Evolutionary conservation across 2,113 vertebrate genomes (phyloP).

Genomic region (Atrichornis clamosus): DNA sequence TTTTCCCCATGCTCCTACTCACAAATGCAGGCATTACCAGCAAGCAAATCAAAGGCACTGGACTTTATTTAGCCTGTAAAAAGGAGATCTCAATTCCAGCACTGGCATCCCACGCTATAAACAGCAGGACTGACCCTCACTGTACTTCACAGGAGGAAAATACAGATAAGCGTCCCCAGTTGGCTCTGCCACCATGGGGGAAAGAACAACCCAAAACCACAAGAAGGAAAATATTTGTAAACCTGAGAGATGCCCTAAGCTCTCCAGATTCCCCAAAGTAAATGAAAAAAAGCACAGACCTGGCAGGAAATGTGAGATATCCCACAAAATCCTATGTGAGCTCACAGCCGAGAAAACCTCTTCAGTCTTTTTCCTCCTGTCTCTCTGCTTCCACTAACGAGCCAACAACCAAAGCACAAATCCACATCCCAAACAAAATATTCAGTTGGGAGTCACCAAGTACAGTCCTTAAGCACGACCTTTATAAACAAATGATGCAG

Average conservation of each 20-base stretch:
- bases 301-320: background rate
- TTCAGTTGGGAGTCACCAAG: background rate
- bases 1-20: conserved; percentile 12
- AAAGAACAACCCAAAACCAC: background rate
- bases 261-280: background rate
- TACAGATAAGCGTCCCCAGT: background rate
- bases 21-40: conserved; percentile 3
- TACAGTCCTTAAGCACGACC: background rate
- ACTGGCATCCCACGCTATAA: background rate
- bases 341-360: background rate
- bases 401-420: background rate
- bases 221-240: background rate
- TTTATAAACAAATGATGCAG: conserved; percentile 12
- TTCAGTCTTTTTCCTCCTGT: background rate
- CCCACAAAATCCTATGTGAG: background rate
- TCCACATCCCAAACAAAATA: background rate
- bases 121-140: background rate
- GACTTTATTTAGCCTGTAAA: conserved; percentile 36
- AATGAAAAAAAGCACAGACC: background rate
- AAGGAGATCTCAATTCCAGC: conserved; percentile 31
- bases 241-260: background rate
- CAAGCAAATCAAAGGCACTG: background rate
- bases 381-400: background rate
- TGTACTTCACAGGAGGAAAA: background rate
- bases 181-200: background rate